Percentiles rank a stretch among this genome's conserved stretches.
These are phyloP conservation scores for Hofmannophila pseudospretella DNA, from an alignment of 2,888 invertebrate species.

Conservation along the genomic window DNA sequence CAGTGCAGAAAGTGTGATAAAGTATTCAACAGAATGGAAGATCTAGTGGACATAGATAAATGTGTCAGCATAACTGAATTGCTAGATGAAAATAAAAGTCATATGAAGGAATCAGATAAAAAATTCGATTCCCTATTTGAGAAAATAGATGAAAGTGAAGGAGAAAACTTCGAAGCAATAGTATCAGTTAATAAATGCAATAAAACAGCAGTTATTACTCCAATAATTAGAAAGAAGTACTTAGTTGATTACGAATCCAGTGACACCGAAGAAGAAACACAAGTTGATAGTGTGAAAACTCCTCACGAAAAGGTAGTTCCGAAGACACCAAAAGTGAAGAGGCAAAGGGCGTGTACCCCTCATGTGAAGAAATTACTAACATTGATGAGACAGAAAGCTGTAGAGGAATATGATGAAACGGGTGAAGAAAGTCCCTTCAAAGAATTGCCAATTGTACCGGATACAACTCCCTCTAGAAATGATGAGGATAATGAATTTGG, in stretches of 20 bases:
- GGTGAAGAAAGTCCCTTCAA: slow-evolving; percentile 25
- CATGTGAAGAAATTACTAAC: slow-evolving; percentile 52
- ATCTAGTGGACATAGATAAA: slow-evolving; percentile 47
- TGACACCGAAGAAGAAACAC: slow-evolving; percentile 44
- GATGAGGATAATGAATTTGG: slow-evolving; percentile 30
- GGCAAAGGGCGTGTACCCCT: slow-evolving; percentile 50
- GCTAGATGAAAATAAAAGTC: slow-evolving; percentile 27
- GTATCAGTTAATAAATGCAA: slow-evolving; percentile 45
- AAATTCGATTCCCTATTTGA: slow-evolving; percentile 59
- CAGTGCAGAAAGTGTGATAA: slow-evolving; percentile 60
- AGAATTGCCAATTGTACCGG: slow-evolving; percentile 17
- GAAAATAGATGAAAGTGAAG: slow-evolving; percentile 36
- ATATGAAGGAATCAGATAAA: slow-evolving; percentile 36
- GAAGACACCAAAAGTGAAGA: slow-evolving; percentile 51
- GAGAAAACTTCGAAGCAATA: slow-evolving; percentile 48
- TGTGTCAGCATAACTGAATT: slow-evolving; percentile 62
- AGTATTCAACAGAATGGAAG: slow-evolving; percentile 54
- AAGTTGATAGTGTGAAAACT: slow-evolving; percentile 27
- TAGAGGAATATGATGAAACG: slow-evolving; percentile 46
- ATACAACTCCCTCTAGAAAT: slow-evolving; percentile 42
- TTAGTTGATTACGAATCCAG: slow-evolving; percentile 65
- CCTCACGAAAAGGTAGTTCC: slow-evolving; percentile 38
- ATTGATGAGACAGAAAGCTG: slow-evolving; percentile 44
- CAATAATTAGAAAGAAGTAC: slow-evolving; percentile 48
- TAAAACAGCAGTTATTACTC: slow-evolving; percentile 64